phyloP scores from a whole-genome alignment of 2,797 vertebrate genomes.

The Thamnophis elegans region DNA sequence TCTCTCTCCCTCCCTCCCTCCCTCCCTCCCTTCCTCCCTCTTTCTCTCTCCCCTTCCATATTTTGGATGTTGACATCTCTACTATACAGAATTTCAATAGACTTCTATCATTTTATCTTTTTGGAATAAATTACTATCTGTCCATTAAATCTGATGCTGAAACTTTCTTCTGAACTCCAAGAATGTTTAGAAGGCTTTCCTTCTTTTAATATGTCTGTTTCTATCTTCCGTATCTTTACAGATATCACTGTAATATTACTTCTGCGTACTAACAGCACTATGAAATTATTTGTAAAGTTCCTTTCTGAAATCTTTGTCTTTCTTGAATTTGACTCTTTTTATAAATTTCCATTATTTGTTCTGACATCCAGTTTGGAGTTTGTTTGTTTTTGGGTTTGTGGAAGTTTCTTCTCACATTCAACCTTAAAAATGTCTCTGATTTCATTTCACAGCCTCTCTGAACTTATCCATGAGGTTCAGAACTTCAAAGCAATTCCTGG shows the following conservation, averaged over 20 bases:
- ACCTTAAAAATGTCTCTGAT: background rate
- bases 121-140: background rate
- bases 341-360: background rate
- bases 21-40: too few species aligned
- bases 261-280: background rate
- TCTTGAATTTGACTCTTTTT: background rate
- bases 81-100: background rate
- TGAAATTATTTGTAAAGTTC: background rate
- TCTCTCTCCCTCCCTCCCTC: too few species aligned
- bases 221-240: background rate
- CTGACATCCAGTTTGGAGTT: background rate
- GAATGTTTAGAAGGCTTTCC: background rate
- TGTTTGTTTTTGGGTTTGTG: background rate
- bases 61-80: background rate
- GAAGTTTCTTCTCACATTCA: background rate
- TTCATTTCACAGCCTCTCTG: background rate
- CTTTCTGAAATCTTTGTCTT: background rate
- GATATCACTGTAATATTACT: background rate
- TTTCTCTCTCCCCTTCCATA: background rate
- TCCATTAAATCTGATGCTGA: background rate
- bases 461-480: background rate
- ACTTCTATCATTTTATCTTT: background rate
- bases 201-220: background rate
- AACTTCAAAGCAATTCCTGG: background rate
- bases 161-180: background rate